Evolutionary conservation across 2,113 vertebrate species (phyloP).

Genomic region (Merops nubicus): DNA sequence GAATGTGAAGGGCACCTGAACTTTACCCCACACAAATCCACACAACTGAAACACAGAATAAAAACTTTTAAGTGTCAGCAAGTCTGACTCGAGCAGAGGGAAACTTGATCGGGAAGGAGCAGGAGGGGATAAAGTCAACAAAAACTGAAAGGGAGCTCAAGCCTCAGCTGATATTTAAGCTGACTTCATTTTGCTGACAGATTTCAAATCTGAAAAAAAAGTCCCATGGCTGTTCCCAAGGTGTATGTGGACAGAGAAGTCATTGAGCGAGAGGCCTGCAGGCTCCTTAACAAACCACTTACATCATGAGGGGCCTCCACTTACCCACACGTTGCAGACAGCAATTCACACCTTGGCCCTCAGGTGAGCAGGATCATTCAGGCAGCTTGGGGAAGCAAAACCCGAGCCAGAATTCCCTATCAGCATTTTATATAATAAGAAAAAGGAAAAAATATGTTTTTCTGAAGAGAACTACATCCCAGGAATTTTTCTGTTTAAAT

Average conservation of each 20-base stretch:
- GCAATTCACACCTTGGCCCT: slow-evolving; percentile 24
- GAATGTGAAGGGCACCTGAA: neutral
- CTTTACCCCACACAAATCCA: neutral
- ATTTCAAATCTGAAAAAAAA: slow-evolving; percentile 8
- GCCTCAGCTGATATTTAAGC: slow-evolving; percentile 55
- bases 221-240: neutral
- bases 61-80: neutral
- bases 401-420: neutral
- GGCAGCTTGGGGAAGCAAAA: neutral
- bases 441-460: neutral
- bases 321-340: neutral
- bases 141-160: slow-evolving; percentile 27
- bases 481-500: slow-evolving; percentile 16
- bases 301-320: neutral
- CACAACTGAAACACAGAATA: neutral
- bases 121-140: slow-evolving; percentile 45
- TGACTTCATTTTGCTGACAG: slow-evolving; percentile 50
- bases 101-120: neutral
- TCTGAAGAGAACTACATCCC: slow-evolving; percentile 17
- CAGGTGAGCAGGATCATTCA: slow-evolving; percentile 27
- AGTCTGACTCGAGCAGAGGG: slow-evolving; percentile 17
- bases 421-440: neutral
- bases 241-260: neutral
- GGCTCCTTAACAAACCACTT: slow-evolving; percentile 30
- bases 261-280: neutral